Percentiles rank a stretch among this genome's conserved stretches.
Evolutionary conservation across 37 sponge, comb jelly and placozoan genomes (phyloP).

Genomic region (Aphrocallistes beatrix): DNA sequence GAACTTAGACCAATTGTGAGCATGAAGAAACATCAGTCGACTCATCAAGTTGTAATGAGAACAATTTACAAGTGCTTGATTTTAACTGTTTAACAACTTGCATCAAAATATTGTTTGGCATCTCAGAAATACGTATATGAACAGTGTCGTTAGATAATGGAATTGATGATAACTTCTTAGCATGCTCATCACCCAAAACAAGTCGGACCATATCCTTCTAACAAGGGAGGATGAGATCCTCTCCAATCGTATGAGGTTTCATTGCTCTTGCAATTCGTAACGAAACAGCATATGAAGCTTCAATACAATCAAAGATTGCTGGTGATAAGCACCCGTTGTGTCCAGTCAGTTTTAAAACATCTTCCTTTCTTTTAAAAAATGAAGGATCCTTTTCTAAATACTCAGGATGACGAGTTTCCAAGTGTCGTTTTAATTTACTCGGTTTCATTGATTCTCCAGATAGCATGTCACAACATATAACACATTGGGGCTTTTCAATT

Average conservation of each 20-base stretch:
- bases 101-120: constrained; percentile 18
- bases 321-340: not conserved
- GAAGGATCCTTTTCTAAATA: not conserved
- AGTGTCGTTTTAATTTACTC: not conserved
- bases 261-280: not conserved
- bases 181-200: constrained; percentile 5
- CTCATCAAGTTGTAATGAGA: not conserved
- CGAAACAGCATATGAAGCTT: not conserved
- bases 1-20: constrained; percentile 16
- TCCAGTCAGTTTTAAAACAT: not conserved
- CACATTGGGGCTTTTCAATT: not conserved
- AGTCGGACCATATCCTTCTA: not conserved
- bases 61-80: not conserved
- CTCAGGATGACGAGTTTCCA: not conserved
- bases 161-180: constrained; percentile 12
- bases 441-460: not conserved
- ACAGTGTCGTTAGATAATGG: constrained; percentile 12
- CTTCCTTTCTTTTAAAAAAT: not conserved
- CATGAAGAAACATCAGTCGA: not conserved
- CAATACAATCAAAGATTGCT: not conserved
- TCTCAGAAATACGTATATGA: constrained; percentile 16
- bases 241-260: not conserved
- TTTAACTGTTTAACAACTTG: constrained; percentile 15
- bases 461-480: not conserved
- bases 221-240: not conserved